Base-by-base conservation (phyloP, 2,888 invertebrate genomes). In the Anoncus sp. region DNA sequence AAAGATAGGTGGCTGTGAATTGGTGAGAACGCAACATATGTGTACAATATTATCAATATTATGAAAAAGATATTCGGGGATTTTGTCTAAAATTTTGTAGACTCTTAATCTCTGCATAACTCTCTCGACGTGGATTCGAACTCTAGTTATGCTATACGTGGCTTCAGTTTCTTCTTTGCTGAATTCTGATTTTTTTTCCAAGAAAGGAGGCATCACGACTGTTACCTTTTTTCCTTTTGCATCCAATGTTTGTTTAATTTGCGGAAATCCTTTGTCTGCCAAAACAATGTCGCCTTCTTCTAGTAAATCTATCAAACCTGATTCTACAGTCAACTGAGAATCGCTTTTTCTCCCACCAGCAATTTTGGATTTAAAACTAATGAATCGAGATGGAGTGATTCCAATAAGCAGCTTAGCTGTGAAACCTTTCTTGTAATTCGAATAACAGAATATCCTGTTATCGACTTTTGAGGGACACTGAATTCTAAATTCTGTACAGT, bases 231-330 rank as follows among this genome's bases (percentile, higher is more conserved):
- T 66, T 16, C 71, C 74, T 35, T 31, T 71, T 49, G 20, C 24
- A 59, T 78, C 75, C 7, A 78, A 27, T 1, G 18, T 22, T 16
- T 43, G 9, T 72, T 49, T 51, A 14, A 78, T 75, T 51, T 38
- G 63, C 5, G 70, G 75, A 40, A 78, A 69, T 5, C 78, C 78
- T 49, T 65, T 79, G 35, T 79, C 75, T 24, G 75, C 79, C 18
- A 75, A 49, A 20, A 79, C 73, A 22, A 60, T 38, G 45, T 75
- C 78, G 2, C 71, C 74, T 16, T 55, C 59, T 45, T 78, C 60
- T 18, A 78, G 65, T 18, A 65, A 51, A 31, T 78, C 53, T 16
- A 71, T 10, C 18, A 78, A 65, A 3, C 75, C 71, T 7, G 71
- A 78, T 10, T 70, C 66, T 9, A 66, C 43, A 16, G 75, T 77